Conservation (phyloP, 2,113 vertebrate species). For the Henicopernis longicauda region DNA sequence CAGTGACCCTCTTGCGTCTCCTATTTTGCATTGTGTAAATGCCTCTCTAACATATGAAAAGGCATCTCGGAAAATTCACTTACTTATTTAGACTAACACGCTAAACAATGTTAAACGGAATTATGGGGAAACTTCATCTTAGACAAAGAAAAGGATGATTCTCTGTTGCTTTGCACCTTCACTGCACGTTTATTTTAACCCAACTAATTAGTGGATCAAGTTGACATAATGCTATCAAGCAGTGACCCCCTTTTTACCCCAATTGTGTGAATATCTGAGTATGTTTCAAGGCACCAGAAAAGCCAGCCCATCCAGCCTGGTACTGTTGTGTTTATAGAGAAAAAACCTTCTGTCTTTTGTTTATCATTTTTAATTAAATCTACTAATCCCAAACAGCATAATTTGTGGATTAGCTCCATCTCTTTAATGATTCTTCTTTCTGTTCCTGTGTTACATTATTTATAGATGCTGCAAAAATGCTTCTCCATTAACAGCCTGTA, state of each 20-base stretch:
- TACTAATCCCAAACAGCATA: not conserved
- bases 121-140: not conserved
- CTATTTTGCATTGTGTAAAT: constrained; percentile 19
- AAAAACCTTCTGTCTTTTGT: not conserved
- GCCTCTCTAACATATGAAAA: not conserved
- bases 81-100: not conserved
- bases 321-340: not conserved
- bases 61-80: not conserved
- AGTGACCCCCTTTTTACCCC: not conserved
- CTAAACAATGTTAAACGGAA: not conserved
- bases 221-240: not conserved
- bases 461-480: not conserved
- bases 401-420: not conserved
- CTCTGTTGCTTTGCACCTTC: not conserved
- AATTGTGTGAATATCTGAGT: not conserved
- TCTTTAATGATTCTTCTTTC: not conserved
- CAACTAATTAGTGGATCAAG: not conserved
- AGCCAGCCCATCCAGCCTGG: not conserved
- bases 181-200: not conserved
- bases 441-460: not conserved
- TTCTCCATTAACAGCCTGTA: not conserved
- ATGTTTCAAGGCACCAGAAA: not conserved
- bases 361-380: not conserved
- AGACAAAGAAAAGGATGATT: not conserved
- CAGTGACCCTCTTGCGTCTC: not conserved